Evolutionary conservation across 2,888 invertebrate species (phyloP).

Genomic region (Tetrapedia diversipes): DNA sequence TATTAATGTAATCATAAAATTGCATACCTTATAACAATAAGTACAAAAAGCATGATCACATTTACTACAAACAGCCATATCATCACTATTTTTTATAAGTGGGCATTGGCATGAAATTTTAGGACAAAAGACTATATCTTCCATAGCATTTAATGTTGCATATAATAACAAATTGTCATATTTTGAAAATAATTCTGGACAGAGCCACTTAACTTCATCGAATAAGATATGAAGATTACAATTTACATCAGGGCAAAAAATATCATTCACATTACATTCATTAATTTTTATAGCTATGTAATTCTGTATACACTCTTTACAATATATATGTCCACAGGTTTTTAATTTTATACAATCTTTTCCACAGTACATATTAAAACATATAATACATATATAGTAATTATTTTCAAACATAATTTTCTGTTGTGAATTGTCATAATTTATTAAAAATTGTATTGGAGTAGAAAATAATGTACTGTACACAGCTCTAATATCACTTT

Average conservation of each 20-base stretch:
- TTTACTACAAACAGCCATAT: slow-evolving; percentile 67
- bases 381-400: slow-evolving; percentile 68
- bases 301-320: slow-evolving; percentile 64
- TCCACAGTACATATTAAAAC: slow-evolving; percentile 65
- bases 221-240: slow-evolving; percentile 58
- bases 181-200: slow-evolving; percentile 63
- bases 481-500: slow-evolving; percentile 63
- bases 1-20: not conserved
- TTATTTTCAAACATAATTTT: slow-evolving; percentile 57
- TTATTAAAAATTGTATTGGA: slow-evolving; percentile 60
- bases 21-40: slow-evolving; percentile 72
- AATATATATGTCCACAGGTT: slow-evolving; percentile 68
- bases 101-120: slow-evolving; percentile 68
- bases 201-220: slow-evolving; percentile 60
- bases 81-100: slow-evolving; percentile 60
- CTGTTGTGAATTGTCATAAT: slow-evolving; percentile 45
- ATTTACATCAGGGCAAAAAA: slow-evolving; percentile 66
- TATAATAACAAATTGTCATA: slow-evolving; percentile 67
- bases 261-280: slow-evolving; percentile 44
- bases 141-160: slow-evolving; percentile 63
- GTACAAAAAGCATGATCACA: slow-evolving; percentile 74
- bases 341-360: slow-evolving; percentile 62
- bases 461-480: slow-evolving; percentile 54
- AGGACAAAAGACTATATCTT: slow-evolving; percentile 73
- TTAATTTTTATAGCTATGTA: slow-evolving; percentile 67